phyloP scores from a whole-genome alignment of 2,797 vertebrate species.

The Staurois parvus region DNA sequence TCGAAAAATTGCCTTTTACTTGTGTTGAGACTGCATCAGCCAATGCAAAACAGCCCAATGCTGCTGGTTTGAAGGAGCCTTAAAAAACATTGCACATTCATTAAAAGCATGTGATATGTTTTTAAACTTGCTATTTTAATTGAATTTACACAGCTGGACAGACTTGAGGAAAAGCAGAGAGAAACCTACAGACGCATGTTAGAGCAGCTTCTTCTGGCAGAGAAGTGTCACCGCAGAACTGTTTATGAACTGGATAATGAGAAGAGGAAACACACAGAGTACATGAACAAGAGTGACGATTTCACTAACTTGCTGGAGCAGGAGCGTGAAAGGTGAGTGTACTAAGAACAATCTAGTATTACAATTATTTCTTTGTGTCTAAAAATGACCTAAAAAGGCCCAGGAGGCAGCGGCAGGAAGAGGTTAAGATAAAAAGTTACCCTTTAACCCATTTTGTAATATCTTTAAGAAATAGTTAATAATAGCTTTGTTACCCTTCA shows the following conservation, averaged over 20 bases:
- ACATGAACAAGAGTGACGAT: slow-evolving; percentile 97
- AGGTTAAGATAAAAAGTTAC: no score
- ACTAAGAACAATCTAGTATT: no score
- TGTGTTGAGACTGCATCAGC: neutral
- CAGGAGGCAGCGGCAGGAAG: no score
- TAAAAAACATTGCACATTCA: neutral
- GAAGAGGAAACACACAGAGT: slow-evolving; percentile 92
- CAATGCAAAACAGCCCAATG: neutral
- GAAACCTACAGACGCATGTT: slow-evolving; percentile 96
- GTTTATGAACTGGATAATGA: slow-evolving; percentile 91
- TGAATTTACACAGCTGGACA: slow-evolving; percentile 83
- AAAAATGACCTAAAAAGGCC: neutral
- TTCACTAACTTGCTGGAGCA: slow-evolving; percentile 97
- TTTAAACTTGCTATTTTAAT: neutral
- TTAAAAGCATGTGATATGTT: neutral
- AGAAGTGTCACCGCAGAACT: slow-evolving; percentile 93
- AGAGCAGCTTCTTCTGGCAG: slow-evolving; percentile 94
- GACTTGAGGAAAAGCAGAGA: slow-evolving; percentile 91
- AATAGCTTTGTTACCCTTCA: no score
- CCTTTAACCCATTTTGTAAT: no score
- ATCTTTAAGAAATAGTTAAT: no score
- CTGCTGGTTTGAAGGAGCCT: neutral
- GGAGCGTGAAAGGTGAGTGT: slow-evolving; percentile 90
- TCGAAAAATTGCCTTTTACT: neutral
- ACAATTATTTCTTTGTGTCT: no score